These are phyloP conservation scores for Adelphocoris suturalis DNA, from an alignment of 2,888 invertebrate genomes.

Conservation along the genomic window DNA sequence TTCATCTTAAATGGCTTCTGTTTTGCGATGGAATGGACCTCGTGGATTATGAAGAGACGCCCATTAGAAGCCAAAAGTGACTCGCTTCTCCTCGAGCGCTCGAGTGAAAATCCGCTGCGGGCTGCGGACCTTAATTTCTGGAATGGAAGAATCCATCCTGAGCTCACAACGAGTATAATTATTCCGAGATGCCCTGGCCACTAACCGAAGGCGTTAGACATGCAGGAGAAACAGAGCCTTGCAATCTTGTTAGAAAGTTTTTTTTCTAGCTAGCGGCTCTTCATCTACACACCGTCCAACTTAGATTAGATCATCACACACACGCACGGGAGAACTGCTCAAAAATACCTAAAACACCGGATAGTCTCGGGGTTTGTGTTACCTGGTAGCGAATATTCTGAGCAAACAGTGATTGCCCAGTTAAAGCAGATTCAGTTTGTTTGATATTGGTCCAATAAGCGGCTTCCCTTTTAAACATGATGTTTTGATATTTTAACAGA, in stretches of 20 bases:
- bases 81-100: neutral
- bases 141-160: slow-evolving; percentile 30
- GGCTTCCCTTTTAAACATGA: no score
- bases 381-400: no score
- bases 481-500: no score
- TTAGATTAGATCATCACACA: slow-evolving; percentile 2
- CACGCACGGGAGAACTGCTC: neutral
- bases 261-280: slow-evolving; percentile 3
- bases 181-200: slow-evolving; percentile 12
- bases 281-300: slow-evolving; percentile 30
- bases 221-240: slow-evolving; percentile 41
- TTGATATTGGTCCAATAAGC: no score
- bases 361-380: no score
- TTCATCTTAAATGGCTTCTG: no score
- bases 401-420: no score
- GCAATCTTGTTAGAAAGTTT: slow-evolving; percentile 46
- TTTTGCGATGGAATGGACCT: neutral
- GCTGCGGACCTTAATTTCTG: slow-evolving; percentile 14
- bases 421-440: no score
- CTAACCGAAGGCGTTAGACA: slow-evolving; percentile 31
- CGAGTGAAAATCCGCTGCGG: neutral
- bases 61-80: slow-evolving; percentile 9
- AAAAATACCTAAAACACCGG: neutral
- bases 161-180: slow-evolving; percentile 44
- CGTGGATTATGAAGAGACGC: neutral